Percentiles rank a stretch among this genome's conserved stretches.
Evolutionary conservation across 2,888 invertebrate species (phyloP).

Genomic region (Platycheirus albimanus): DNA sequence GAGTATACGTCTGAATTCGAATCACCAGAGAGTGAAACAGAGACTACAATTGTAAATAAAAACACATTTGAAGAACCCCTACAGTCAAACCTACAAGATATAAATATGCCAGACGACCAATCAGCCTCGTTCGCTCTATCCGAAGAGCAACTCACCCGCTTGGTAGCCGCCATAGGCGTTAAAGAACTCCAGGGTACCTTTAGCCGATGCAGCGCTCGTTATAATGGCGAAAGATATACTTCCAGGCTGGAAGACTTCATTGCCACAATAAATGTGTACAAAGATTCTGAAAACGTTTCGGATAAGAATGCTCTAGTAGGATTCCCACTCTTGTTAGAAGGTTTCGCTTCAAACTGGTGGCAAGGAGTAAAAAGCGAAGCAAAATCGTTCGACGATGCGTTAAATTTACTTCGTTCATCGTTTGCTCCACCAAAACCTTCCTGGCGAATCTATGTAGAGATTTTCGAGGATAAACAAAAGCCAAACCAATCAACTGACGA

Average conservation of each 20-base stretch:
- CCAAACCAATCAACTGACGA: slow-evolving; percentile 8
- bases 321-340: slow-evolving; percentile 61
- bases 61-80: not conserved
- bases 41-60: not conserved
- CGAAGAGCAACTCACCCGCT: not conserved
- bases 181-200: no score
- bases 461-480: slow-evolving; percentile 19
- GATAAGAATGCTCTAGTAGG: slow-evolving; percentile 61
- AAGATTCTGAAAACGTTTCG: slow-evolving; percentile 60
- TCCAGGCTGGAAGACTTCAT: slow-evolving; percentile 59
- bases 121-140: slow-evolving; percentile 3
- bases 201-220: slow-evolving; percentile 44
- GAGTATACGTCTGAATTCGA: slow-evolving; percentile 1
- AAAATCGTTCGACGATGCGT: slow-evolving; percentile 15
- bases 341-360: slow-evolving; percentile 71
- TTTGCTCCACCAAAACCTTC: slow-evolving; percentile 20
- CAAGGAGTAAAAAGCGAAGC: slow-evolving; percentile 63
- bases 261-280: slow-evolving; percentile 52
- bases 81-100: not conserved
- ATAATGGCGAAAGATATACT: slow-evolving; percentile 35
- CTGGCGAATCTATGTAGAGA: slow-evolving; percentile 16
- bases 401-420: not conserved
- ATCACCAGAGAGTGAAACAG: slow-evolving; percentile 7
- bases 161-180: no score
- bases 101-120: slow-evolving; percentile 2